Base-by-base conservation (phyloP, 2,888 invertebrate species). In the Nomada ferruginata region DNA sequence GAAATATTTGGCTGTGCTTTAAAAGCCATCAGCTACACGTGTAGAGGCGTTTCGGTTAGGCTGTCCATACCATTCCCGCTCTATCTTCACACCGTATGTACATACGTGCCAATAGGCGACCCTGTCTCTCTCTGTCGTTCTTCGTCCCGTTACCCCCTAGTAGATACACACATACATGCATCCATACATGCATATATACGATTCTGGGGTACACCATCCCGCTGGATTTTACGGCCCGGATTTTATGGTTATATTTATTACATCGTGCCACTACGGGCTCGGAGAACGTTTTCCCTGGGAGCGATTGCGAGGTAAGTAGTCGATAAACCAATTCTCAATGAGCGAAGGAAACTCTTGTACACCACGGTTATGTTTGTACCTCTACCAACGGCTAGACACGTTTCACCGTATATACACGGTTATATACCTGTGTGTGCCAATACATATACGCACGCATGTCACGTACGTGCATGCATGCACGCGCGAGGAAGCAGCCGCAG, bases 321-420 rank as follows among this genome's bases (percentile, higher is more conserved):
- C 91, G 90, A 91, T 91, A 91, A 91, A 91, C 90, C 91, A 91
- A 91, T 91, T 91, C 91, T 89, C 89, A 87, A 91, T 91, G 90
- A 91, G 89, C 85, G 82, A 63, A 75, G 79, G 66, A 84, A 86
- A 86, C 77, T 78, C 82, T 65, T 66, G 87, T 86, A 83, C 77
- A 77, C 66, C 77, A 60, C 72, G 78, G 85, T 79, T 85, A 80
- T 77, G 77, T 80, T 60, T 70, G 75, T 79, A 74, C 74, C 66
- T 66, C 50, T n/a, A n/a, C 55, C 29, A 44, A 60, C 53, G 60
- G 13, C 60, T n/a, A 13, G 47, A 36, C 44, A 15, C 53, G 20
- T 47, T 26, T 23, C 9, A 29, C 26, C 26, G 13, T n/a, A 0
- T 20, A 4, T 55, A 11, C 7, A 13, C 52, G 26, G 26, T 2